Conservation (phyloP, 2,888 invertebrate species). For the Empis livida region DNA sequence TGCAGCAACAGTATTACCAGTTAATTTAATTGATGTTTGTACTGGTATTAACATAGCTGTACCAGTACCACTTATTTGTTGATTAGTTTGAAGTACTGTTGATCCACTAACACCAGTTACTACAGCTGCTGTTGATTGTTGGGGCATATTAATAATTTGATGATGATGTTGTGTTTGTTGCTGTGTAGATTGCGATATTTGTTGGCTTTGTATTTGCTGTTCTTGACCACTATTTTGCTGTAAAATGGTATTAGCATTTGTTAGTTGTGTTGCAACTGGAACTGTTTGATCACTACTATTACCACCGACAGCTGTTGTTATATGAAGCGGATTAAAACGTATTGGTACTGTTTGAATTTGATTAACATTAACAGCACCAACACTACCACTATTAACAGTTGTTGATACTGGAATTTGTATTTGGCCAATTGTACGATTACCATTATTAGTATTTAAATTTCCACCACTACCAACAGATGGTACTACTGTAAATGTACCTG, state of each 20-base stretch:
- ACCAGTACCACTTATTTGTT: neutral
- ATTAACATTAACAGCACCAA: constrained; percentile 12
- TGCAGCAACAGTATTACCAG: neutral
- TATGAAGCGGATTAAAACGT: constrained; percentile 22
- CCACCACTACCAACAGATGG: constrained; percentile 19
- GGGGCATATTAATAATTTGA: constrained; percentile 12
- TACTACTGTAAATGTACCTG: constrained; percentile 33
- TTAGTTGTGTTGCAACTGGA: neutral
- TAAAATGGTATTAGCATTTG: neutral
- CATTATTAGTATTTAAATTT: neutral
- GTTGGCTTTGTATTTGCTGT: neutral
- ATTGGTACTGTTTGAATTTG: constrained; percentile 26
- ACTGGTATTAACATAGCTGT: neutral
- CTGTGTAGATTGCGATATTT: neutral
- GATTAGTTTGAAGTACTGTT: neutral
- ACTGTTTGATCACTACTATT: neutral
- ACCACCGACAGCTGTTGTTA: constrained; percentile 12
- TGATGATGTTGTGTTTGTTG: constrained; percentile 6
- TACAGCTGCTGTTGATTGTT: constrained; percentile 1
- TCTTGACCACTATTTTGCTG: no score
- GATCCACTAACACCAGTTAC: constrained; percentile 1
- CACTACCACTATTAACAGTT: neutral
- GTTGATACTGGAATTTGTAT: constrained; percentile 24
- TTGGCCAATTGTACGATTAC: constrained; percentile 25
- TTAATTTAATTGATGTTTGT: neutral